Evolutionary conservation across 2,113 vertebrate genomes (phyloP).

Genomic region (Rana temporaria): DNA sequence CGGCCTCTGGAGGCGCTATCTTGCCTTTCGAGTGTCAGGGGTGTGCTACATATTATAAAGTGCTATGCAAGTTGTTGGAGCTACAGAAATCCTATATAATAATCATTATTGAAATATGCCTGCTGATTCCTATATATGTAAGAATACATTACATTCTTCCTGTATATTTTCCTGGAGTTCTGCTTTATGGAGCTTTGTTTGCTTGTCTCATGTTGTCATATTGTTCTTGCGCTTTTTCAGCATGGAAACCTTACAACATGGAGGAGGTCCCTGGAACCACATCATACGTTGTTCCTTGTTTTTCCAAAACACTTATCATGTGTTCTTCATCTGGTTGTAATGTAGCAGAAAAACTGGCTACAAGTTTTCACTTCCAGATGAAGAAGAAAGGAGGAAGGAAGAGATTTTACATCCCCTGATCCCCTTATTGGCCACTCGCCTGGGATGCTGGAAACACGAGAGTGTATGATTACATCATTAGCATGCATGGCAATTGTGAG

Average conservation of each 20-base stretch:
- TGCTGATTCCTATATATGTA: too few relatives aligned
- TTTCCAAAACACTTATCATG: constrained; percentile 32
- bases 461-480: constrained; percentile 6
- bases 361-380: constrained; percentile 46
- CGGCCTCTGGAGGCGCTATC: too few relatives aligned
- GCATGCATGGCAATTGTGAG: neutral
- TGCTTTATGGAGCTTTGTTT: neutral
- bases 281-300: constrained; percentile 1
- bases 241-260: constrained; percentile 1
- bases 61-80: too few relatives aligned
- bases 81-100: too few relatives aligned
- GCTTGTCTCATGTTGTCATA: neutral
- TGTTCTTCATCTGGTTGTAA: constrained; percentile 44
- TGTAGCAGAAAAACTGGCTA: constrained; percentile 36
- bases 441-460: neutral
- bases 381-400: constrained; percentile 25
- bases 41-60: too few relatives aligned
- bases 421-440: constrained; percentile 16
- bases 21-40: too few relatives aligned
- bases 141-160: too few relatives aligned
- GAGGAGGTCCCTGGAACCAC: constrained; percentile 22
- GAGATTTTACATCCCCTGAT: constrained; percentile 36
- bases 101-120: too few relatives aligned
- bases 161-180: neutral
- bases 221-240: neutral